phyloP scores from a whole-genome alignment of 2,888 invertebrate genomes.

The Apamea crenata region DNA sequence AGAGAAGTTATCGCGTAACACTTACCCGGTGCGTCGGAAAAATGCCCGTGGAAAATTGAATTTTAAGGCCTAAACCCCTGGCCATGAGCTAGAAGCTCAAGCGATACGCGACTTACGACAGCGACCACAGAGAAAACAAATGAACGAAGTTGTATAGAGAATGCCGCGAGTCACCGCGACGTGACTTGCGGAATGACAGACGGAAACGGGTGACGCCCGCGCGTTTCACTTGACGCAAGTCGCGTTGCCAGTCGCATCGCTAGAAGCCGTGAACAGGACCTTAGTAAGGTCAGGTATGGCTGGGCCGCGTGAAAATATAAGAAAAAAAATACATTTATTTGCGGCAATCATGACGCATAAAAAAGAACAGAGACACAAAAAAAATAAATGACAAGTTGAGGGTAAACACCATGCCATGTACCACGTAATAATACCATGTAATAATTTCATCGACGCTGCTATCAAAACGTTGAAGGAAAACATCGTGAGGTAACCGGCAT shows the following conservation, averaged over 20 bases:
- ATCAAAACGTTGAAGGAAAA: no score
- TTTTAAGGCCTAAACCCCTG: constrained; percentile 51
- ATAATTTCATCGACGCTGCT: no score
- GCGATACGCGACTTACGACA: not conserved
- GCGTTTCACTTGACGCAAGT: not conserved
- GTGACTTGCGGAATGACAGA: not conserved
- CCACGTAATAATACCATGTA: no score
- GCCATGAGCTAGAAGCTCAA: not conserved
- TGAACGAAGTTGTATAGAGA: not conserved
- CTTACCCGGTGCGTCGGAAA: constrained; percentile 50
- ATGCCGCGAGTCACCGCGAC: not conserved
- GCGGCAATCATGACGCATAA: no score
- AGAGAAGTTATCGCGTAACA: constrained; percentile 62
- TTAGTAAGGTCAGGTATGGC: constrained; percentile 16
- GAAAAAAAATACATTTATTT: no score
- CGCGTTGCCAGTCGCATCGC: not conserved
- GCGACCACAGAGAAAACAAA: not conserved
- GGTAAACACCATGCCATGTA: no score
- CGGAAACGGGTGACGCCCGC: not conserved
- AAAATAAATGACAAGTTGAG: no score
- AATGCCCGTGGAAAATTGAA: constrained; percentile 64
- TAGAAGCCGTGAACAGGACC: not conserved
- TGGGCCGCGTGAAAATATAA: constrained; percentile 18
- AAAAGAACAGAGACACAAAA: no score
- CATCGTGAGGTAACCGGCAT: no score